Evolutionary conservation across 2,113 vertebrate species (phyloP).

Genomic region (Solenodon paradoxus): DNA sequence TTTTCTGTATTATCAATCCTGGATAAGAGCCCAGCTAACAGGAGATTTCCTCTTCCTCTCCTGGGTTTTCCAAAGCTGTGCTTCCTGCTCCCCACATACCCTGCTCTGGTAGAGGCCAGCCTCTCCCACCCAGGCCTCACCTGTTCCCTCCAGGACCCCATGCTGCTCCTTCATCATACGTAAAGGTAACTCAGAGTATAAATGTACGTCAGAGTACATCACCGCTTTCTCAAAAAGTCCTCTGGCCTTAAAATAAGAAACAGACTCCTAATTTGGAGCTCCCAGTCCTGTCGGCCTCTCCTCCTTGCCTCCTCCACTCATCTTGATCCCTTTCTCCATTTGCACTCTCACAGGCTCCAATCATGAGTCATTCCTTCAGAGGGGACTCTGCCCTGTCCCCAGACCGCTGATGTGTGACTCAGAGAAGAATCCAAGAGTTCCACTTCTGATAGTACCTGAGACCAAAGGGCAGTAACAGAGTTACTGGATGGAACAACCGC

Average conservation of each 20-base stretch:
- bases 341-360: not conserved
- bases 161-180: not conserved
- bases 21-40: not conserved
- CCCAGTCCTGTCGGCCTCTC: not conserved
- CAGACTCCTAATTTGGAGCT: not conserved
- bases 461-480: not conserved
- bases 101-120: not conserved
- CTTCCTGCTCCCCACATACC: not conserved
- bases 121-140: not conserved
- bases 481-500: not conserved
- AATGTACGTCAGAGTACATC: not conserved
- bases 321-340: rapidly evolving
- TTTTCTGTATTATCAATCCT: not conserved
- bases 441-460: not conserved
- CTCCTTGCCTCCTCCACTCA: no score
- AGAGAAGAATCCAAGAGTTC: not conserved
- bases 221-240: not conserved
- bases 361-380: not conserved
- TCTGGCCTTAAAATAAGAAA: not conserved
- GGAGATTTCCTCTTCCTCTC: not conserved
- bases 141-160: rapidly evolving
- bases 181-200: not conserved
- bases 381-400: not conserved
- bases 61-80: not conserved
- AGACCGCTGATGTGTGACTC: not conserved